These are phyloP conservation scores for Phaethornis superciliosus DNA, from an alignment of 2,113 vertebrate genomes.

Conservation along the genomic window DNA sequence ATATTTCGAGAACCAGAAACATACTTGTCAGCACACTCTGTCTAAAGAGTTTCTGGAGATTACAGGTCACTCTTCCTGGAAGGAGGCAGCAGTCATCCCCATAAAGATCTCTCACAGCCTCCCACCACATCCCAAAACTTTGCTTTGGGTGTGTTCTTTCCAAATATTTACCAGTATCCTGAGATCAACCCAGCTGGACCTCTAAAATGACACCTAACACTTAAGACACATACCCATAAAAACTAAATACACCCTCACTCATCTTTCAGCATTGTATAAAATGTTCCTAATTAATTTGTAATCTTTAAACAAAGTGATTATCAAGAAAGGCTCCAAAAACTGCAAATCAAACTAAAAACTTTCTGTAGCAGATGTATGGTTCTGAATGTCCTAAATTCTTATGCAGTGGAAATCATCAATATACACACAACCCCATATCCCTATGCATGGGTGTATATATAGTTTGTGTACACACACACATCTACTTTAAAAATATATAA, in stretches of 20 bases:
- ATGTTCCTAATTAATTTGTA: neutral
- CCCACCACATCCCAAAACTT: neutral
- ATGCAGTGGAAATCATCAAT: neutral
- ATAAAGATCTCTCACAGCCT: slow-evolving; percentile 25
- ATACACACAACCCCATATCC: neutral
- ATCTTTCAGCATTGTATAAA: slow-evolving; percentile 28
- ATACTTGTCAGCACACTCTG: neutral
- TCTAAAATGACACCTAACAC: slow-evolving; percentile 18
- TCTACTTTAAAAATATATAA: neutral
- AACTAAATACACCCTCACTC: neutral
- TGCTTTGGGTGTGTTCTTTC: slow-evolving; percentile 26
- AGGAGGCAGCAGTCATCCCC: slow-evolving; percentile 22
- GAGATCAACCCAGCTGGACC: neutral
- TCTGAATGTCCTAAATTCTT: neutral
- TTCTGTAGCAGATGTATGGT: neutral
- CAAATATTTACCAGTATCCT: slow-evolving; percentile 27
- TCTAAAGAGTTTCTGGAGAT: slow-evolving; percentile 22
- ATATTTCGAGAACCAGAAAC: slow-evolving; percentile 40
- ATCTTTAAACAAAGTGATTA: slow-evolving; percentile 19
- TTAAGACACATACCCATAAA: slow-evolving; percentile 11
- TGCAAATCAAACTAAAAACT: slow-evolving; percentile 29
- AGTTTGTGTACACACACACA: no score
- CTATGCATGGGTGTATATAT: neutral
- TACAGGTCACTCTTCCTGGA: slow-evolving; percentile 6
- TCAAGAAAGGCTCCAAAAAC: slow-evolving; percentile 9